Base-by-base conservation (phyloP, 1,140 invertebrate genomes). In the Phortica variegata region DNA sequence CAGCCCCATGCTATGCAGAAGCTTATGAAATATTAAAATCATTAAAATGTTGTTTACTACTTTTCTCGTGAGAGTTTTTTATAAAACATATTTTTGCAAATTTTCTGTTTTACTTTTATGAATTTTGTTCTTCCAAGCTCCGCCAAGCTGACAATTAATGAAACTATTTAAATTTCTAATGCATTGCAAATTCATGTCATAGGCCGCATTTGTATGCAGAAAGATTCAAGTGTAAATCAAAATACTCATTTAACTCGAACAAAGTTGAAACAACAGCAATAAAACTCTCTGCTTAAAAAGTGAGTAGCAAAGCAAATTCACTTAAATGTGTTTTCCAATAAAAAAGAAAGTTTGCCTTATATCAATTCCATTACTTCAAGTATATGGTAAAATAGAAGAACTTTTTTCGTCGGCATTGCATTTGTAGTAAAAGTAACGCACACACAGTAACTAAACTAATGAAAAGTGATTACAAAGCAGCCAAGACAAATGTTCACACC, bases 321-420 rank as follows among this genome's bases (percentile, higher is more conserved):
- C 63, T 68, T 68, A 68, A 68, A 69, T 69, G 65, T 68, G 63
- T 68, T 68, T 68, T 60, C 63, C 65, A 68, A 69, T 68, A 63
- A 68, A 68, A 68, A 68, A 26, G 5, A 26, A 68, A 68, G 54
- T 68, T 68, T 66, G 55, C 60, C 58, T n/a, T n/a, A n/a, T n/a
- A n/a, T n/a, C n/a, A n/a, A n/a, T n/a, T n/a, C n/a, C n/a, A n/a
- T n/a, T n/a, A n/a, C n/a, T 52, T 66, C 44, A 47, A 66, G 63
- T 60, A 66, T 66, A 63, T 68, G 63, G 63, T 63, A 66, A 66
- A 66, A 66, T 66, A n/a, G n/a, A n/a, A n/a, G n/a, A n/a, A n/a
- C n/a, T n/a, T n/a, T n/a, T n/a, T n/a, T n/a, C n/a, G n/a, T 68
- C 56, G 52, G 23, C 49, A 63, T 43, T 38, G 40, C 53, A 39